Conservation (phyloP, 2,113 vertebrate genomes). For the Rhinichthys klamathensis region DNA sequence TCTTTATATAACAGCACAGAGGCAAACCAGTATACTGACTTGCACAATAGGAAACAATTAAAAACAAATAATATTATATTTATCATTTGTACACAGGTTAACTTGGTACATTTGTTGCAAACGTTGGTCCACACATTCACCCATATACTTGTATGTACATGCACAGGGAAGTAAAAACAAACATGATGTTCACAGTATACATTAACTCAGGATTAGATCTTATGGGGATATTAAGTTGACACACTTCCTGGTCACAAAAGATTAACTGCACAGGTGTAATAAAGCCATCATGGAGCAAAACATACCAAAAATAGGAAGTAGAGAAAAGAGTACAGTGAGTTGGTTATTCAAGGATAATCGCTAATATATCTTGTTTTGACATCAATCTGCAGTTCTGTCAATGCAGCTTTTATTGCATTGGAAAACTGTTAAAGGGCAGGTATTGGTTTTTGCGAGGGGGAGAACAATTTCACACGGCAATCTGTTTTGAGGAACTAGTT, state of each 20-base stretch:
- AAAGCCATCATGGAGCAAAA: not conserved
- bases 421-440: constrained; percentile 28
- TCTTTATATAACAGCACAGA: constrained; percentile 55
- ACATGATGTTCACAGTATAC: constrained; percentile 11
- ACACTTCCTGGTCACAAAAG: constrained; percentile 45
- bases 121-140: constrained; percentile 69
- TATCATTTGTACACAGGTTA: constrained; percentile 73
- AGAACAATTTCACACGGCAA: not conserved
- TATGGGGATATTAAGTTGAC: constrained; percentile 38
- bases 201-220: constrained; percentile 18
- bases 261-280: not conserved
- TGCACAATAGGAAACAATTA: constrained; percentile 45
- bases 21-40: not conserved
- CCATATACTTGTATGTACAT: constrained; percentile 60
- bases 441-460: not conserved
- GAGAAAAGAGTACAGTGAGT: constrained; percentile 54
- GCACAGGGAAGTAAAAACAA: constrained; percentile 56
- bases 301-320: constrained; percentile 22
- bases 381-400: not conserved
- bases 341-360: not conserved
- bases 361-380: not conserved
- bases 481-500: too few relatives aligned
- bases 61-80: constrained; percentile 75
- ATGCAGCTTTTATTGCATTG: constrained; percentile 51
- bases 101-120: constrained; percentile 78